Evolutionary conservation across 2,888 invertebrate species (phyloP), one percentile per base, ranked within the genome.

Genomic region (Melieria picta): DNA sequence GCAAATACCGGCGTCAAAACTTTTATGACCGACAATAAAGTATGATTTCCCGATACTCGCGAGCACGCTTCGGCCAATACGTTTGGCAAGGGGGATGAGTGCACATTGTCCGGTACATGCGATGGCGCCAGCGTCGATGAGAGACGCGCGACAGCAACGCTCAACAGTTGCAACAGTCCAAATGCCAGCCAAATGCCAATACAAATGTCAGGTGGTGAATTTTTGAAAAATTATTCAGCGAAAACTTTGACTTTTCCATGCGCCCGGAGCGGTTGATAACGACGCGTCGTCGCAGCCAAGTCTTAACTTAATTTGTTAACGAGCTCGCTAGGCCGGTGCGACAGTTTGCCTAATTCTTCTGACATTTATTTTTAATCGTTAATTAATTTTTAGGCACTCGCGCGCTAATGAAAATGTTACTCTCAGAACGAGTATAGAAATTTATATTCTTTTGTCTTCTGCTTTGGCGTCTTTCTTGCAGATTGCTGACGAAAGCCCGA

Each of bases 21-120:
- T 64, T 70, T 70, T 70, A 70, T 70, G 52, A 48, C 16, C 13
- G 45, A 42, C 70, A 65, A 70, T 70, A 70, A 70, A 70, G 48
- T 64, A 70, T 69, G 55, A 69, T 63, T 69, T 62, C 60, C 50
- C 61, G 30, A 30, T 30, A 30, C 16, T 16, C 16, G 16, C 16
- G 16, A 16, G 1, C 30, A 30, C 30, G 30, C 30, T 30, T 30
- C 30, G 67, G 60, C 43, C 42, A 58, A 30, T 30, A 30, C 30
- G 50, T 60, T 67, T 16, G 67, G 43, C 52, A 60, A 2, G 30
- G 30, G 30, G 30, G 30, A 30, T 30, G 30, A 30, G 30, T 30
- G 30, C 30, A 30, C 30, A 30, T 30, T 30, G 30, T 30, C 30
- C 30, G 30, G 30, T 30, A 30, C 30, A 30, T 30, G 30, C 30